Evolutionary conservation across 2,888 invertebrate genomes (phyloP).

Genomic region (Hyles lineata): DNA sequence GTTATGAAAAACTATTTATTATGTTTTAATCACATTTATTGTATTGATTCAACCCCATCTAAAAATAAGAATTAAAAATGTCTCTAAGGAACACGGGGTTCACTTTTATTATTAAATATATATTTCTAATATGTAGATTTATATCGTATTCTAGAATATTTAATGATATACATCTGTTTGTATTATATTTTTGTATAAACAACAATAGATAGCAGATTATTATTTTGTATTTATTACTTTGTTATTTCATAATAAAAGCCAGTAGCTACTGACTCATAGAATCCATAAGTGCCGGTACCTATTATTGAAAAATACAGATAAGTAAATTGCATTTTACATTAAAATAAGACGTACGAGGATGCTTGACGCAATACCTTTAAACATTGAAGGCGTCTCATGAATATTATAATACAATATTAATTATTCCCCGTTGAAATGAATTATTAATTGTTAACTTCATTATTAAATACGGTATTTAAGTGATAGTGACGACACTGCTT

Average conservation of each 20-base stretch:
- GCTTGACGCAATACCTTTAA: not conserved
- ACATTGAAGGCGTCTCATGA: not conserved
- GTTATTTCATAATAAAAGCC: not conserved
- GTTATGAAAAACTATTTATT: too few relatives aligned
- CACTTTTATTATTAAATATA: too few relatives aligned
- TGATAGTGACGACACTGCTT: not conserved
- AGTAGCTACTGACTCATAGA: not conserved
- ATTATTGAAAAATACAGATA: slow-evolving; percentile 5
- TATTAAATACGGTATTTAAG: not conserved
- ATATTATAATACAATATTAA: not conserved
- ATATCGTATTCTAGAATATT: too few relatives aligned
- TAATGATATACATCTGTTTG: too few relatives aligned
- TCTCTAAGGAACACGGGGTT: too few relatives aligned
- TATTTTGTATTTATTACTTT: not conserved
- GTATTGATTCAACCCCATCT: too few relatives aligned
- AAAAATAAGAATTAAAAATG: too few relatives aligned
- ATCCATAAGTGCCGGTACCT: not conserved
- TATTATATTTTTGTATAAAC: too few relatives aligned
- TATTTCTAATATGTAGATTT: too few relatives aligned
- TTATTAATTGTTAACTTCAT: slow-evolving; percentile 4
- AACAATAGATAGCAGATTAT: not conserved
- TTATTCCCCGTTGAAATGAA: not conserved
- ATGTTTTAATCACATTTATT: too few relatives aligned
- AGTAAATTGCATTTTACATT: slow-evolving; percentile 6
- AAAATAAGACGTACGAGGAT: not conserved